These are phyloP conservation scores for Andrena marginata DNA, from an alignment of 2,888 invertebrate genomes.

Conservation along the genomic window DNA sequence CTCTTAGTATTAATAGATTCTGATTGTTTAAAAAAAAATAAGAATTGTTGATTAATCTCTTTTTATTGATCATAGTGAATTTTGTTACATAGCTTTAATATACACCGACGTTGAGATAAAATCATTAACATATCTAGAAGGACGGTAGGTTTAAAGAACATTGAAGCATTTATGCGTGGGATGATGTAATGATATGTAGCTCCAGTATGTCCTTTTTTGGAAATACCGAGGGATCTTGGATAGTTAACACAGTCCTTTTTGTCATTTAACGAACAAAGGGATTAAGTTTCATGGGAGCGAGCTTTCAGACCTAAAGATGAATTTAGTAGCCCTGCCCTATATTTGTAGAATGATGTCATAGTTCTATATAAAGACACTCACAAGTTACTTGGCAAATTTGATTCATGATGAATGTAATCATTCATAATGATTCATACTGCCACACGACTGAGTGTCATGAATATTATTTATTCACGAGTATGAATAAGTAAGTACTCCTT, in stretches of 20 bases:
- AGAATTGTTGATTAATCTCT: no score
- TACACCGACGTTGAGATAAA: slow-evolving; percentile 6
- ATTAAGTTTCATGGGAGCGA: slow-evolving; percentile 60
- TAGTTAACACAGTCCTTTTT: slow-evolving; percentile 11
- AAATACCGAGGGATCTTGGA: slow-evolving; percentile 15
- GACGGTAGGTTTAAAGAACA: slow-evolving; percentile 1
- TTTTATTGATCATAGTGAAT: no score
- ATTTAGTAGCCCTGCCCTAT: slow-evolving; percentile 65
- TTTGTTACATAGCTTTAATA: neutral
- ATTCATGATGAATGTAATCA: slow-evolving; percentile 35
- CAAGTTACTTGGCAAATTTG: slow-evolving; percentile 55
- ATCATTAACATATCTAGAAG: slow-evolving; percentile 23
- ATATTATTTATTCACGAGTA: neutral
- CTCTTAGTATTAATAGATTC: no score
- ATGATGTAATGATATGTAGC: slow-evolving; percentile 41
- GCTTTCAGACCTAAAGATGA: slow-evolving; percentile 58
- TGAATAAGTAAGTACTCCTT: neutral
- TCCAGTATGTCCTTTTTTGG: slow-evolving; percentile 64
- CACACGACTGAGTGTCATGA: neutral
- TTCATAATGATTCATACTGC: slow-evolving; percentile 26
- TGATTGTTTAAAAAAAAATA: no score
- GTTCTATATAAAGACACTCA: slow-evolving; percentile 72
- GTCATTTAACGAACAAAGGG: slow-evolving; percentile 20
- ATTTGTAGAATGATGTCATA: slow-evolving; percentile 71
- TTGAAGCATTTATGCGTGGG: slow-evolving; percentile 57